Conservation (phyloP, 37 sponge, comb jelly and placozoan genomes). For the Spongia lamella region DNA sequence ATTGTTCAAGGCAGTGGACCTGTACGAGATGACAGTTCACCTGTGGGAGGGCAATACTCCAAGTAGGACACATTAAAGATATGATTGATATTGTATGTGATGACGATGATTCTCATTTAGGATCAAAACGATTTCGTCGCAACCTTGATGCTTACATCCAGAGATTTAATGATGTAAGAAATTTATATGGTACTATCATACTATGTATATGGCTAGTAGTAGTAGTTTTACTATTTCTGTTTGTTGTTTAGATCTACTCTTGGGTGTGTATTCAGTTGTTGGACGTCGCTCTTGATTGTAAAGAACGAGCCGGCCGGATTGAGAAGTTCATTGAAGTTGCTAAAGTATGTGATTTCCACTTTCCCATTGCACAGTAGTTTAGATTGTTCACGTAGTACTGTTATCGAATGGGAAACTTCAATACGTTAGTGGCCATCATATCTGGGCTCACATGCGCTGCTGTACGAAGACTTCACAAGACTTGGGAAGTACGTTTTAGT, state of each 20-base stretch:
- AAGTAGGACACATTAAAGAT: slow-evolving; percentile 2
- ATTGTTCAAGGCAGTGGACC: slow-evolving; percentile 52
- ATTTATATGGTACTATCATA: neutral
- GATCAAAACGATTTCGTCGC: slow-evolving; percentile 45
- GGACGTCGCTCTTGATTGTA: neutral
- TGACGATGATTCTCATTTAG: slow-evolving; percentile 6
- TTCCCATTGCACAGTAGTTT: neutral
- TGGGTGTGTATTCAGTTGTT: slow-evolving; percentile 1
- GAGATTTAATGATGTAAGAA: slow-evolving; percentile 73
- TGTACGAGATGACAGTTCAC: slow-evolving; percentile 63
- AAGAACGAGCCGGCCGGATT: slow-evolving; percentile 37
- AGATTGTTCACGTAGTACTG: slow-evolving; percentile 52
- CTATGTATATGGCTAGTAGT: slow-evolving; percentile 2
- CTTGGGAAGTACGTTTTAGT: slow-evolving; percentile 80
- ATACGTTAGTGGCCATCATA: slow-evolving; percentile 69
- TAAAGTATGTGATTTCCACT: slow-evolving; percentile 33
- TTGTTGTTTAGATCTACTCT: neutral
- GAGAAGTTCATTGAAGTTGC: slow-evolving; percentile 84
- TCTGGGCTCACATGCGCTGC: slow-evolving; percentile 61
- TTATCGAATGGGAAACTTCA: slow-evolving; percentile 73
- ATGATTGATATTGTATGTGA: neutral
- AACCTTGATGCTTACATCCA: slow-evolving; percentile 79
- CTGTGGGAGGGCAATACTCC: slow-evolving; percentile 63
- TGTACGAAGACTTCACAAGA: slow-evolving; percentile 66
- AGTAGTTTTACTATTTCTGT: neutral